Percentiles rank a stretch among this genome's conserved stretches.
phyloP scores from a whole-genome alignment of 2,113 vertebrate genomes.

The Pleuronectes platessa region DNA sequence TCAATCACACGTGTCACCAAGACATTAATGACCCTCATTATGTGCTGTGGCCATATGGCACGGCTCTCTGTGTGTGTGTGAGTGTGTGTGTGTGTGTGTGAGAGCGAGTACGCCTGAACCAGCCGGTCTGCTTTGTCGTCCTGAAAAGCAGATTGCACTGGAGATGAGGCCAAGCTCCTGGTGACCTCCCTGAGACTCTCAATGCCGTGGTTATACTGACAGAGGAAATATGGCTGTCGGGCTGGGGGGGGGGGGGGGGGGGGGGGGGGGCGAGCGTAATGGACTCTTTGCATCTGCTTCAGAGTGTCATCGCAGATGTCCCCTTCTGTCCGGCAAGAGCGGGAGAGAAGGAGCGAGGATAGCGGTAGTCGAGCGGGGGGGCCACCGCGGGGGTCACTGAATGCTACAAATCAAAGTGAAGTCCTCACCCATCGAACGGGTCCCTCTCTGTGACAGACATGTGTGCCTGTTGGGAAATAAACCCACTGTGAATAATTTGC shows the following conservation, averaged over 20 bases:
- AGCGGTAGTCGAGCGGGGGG: background rate
- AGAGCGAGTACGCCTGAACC: conserved; percentile 1
- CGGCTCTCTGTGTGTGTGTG: background rate
- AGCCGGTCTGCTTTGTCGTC: conserved; percentile 14
- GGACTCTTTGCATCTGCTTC: conserved; percentile 75
- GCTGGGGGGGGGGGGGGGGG: conserved; percentile 36
- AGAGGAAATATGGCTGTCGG: conserved; percentile 67
- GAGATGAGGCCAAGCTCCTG: conserved; percentile 60
- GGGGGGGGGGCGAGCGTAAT: conserved; percentile 63
- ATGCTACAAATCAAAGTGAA: conserved; percentile 1
- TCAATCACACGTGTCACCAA: conserved; percentile 62
- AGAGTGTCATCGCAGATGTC: conserved; percentile 70
- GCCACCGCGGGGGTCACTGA: conserved; percentile 3
- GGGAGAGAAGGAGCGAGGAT: conserved; percentile 35
- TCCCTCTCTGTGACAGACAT: conserved; percentile 40
- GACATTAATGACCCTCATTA: conserved; percentile 77
- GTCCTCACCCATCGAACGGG: conserved; percentile 46
- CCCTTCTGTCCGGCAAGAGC: conserved; percentile 52
- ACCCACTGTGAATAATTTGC: background rate
- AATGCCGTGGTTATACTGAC: conserved; percentile 55
- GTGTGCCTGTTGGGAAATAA: conserved; percentile 1
- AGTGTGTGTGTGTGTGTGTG: background rate
- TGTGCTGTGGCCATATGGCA: conserved; percentile 58
- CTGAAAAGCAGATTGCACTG: conserved; percentile 70
- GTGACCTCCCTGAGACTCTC: conserved; percentile 63